A percentile compares a stretch with the other conserved stretches of the same genome.
phyloP scores from a whole-genome alignment of 2,888 invertebrate species.

The Megamerina dolium region DNA sequence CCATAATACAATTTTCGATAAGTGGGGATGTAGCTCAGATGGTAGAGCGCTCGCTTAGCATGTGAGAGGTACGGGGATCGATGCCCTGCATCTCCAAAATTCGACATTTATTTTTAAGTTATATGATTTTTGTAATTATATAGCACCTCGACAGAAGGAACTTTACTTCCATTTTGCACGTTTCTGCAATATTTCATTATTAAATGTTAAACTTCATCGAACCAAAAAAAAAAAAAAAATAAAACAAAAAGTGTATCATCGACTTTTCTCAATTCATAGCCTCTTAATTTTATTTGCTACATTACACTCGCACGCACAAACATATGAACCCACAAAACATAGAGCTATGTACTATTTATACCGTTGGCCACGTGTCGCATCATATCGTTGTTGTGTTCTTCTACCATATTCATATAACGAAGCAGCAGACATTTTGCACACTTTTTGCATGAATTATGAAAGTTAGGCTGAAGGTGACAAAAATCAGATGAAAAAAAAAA shows the following conservation, averaged over 20 bases:
- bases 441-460: conserved; percentile 34
- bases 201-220: conserved; percentile 15
- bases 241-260: too few relatives aligned
- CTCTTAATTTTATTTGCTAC: conserved; percentile 33
- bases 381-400: conserved; percentile 6
- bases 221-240: too few relatives aligned
- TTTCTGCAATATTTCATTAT: conserved; percentile 40
- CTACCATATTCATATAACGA: conserved; percentile 4
- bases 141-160: too few relatives aligned
- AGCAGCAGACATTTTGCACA: too few relatives aligned
- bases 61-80: conserved; percentile 51
- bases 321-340: too few relatives aligned
- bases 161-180: conserved; percentile 33
- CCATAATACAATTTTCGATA: too few relatives aligned
- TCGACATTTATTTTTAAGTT: too few relatives aligned
- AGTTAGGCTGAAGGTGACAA: conserved; percentile 30
- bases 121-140: too few relatives aligned
- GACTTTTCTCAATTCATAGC: conserved; percentile 26
- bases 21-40: conserved; percentile 50
- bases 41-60: conserved; percentile 52
- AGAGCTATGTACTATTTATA: too few relatives aligned
- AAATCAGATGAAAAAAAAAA: conserved; percentile 17
- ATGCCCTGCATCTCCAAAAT: conserved; percentile 50
- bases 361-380: too few relatives aligned
- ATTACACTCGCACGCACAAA: conserved; percentile 31